phyloP scores from a whole-genome alignment of 2,113 vertebrate genomes.

The Smithornis capensis region DNA sequence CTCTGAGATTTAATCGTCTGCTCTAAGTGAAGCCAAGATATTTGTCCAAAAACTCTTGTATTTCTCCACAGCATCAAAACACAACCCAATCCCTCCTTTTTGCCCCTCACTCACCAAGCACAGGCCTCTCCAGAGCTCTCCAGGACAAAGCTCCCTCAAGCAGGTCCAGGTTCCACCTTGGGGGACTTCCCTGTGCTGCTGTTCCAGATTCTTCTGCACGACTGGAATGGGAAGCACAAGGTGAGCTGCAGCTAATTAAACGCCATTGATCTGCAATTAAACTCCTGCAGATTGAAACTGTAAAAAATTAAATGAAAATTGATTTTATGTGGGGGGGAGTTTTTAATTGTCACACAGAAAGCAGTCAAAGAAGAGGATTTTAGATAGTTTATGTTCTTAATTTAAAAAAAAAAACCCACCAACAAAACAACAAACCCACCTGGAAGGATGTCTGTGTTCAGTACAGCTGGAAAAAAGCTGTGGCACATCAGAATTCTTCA shows the following conservation, averaged over 20 bases:
- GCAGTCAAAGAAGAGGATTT: not conserved
- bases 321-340: not conserved
- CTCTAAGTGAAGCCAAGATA: not conserved
- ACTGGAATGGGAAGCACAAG: not conserved
- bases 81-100: not conserved
- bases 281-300: not conserved
- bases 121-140: rapidly evolving
- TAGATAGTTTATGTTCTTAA: not conserved
- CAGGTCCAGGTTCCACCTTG: not conserved
- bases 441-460: not conserved
- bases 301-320: not conserved
- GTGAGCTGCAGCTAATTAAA: not conserved
- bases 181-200: not conserved
- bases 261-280: not conserved
- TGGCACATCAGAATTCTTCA: not conserved
- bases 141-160: too few relatives aligned
- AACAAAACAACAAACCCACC: not conserved
- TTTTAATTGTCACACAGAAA: not conserved
- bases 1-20: not conserved
- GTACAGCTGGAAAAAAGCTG: not conserved
- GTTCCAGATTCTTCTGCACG: not conserved
- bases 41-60: not conserved
- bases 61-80: not conserved
- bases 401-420: too few relatives aligned
- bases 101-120: rapidly evolving